phyloP scores from a whole-genome alignment of 2,113 vertebrate genomes.

The Tragulus kanchil region DNA sequence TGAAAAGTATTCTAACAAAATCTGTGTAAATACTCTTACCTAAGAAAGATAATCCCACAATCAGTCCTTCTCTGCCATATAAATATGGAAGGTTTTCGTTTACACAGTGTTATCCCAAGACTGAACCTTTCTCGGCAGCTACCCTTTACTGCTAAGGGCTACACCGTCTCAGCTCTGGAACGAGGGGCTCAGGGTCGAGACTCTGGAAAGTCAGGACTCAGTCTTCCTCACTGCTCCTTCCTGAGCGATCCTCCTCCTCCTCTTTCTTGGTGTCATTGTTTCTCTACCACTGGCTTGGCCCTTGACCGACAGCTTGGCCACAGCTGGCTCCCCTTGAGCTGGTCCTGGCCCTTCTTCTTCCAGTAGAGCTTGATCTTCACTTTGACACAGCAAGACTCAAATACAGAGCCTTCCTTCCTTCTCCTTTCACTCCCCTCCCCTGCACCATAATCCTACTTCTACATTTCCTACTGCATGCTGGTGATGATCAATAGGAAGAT shows the following conservation, averaged over 20 bases:
- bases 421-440: constrained; percentile 96
- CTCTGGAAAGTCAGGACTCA: constrained; percentile 85
- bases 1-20: not conserved
- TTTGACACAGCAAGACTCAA: constrained; percentile 95
- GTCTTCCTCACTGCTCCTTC: constrained; percentile 96
- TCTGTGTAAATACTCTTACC: constrained; percentile 84
- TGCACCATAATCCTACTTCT: constrained; percentile 96
- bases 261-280: constrained; percentile 97
- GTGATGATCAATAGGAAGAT: constrained; percentile 97
- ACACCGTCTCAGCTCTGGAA: not conserved
- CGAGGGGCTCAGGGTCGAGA: constrained; percentile 33
- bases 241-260: constrained; percentile 96
- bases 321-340: constrained; percentile 89
- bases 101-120: constrained; percentile 60
- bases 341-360: constrained; percentile 93
- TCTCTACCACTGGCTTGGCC: constrained; percentile 94
- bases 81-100: constrained; percentile 91
- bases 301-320: constrained; percentile 91
- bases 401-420: constrained; percentile 96
- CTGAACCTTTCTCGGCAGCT: no score
- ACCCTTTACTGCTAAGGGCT: no score
- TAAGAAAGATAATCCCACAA: constrained; percentile 97
- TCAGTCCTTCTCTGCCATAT: constrained; percentile 88
- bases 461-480: constrained; percentile 96
- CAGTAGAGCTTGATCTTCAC: constrained; percentile 96